Evolutionary conservation across 2,797 vertebrate genomes (phyloP), one percentile per base, ranked within the genome.

Genomic region (Notamacropus eugenii): DNA sequence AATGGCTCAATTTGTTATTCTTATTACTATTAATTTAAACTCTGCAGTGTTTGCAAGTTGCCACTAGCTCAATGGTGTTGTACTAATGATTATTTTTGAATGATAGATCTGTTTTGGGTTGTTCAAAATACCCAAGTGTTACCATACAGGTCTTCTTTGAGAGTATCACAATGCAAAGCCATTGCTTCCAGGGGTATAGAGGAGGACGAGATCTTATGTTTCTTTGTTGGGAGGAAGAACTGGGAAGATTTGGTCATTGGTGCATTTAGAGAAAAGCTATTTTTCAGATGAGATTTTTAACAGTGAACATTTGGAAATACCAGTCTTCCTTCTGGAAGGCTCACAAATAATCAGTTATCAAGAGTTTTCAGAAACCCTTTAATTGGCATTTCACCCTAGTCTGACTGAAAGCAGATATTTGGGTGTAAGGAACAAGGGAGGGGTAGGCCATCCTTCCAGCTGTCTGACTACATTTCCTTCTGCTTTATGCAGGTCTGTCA

Each of bases 11-110:
- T 98, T 99, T 98, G 96, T 97, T 97, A 87, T 92, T 98, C 96
- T 97, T 96, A 96, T 96, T 98, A 97, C 97, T 98, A 98, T 98
- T 98, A 98, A 98, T 98, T 98, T 98, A 96, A 98, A 98, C 93
- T 98, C 98, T 96, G 98, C 97, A 98, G 97, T 97, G 97, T 98
- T 98, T 98, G 96, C 96, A 97, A 98, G 97, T 97, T 98, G 98
- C 98, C 97, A 96, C 91, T 92, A 96, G 98, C 98, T 98, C 98
- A 98, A 98, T 91, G 98, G 98, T 96, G 93, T 98, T 97, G 97
- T 95, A 93, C 92, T 96, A 98, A 98, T 54, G 91, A 97, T 98
- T 98, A 95, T 96, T 98, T 58, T 92, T 97, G 98, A 98, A 96
- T 97, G 96, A 98, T 96, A 11, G 90, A 96, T 98, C 50, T 87